Percentiles rank a stretch among this genome's conserved stretches.
These are phyloP conservation scores for Cataglyphis livida DNA, from an alignment of 2,888 invertebrate species.

Conservation along the genomic window DNA sequence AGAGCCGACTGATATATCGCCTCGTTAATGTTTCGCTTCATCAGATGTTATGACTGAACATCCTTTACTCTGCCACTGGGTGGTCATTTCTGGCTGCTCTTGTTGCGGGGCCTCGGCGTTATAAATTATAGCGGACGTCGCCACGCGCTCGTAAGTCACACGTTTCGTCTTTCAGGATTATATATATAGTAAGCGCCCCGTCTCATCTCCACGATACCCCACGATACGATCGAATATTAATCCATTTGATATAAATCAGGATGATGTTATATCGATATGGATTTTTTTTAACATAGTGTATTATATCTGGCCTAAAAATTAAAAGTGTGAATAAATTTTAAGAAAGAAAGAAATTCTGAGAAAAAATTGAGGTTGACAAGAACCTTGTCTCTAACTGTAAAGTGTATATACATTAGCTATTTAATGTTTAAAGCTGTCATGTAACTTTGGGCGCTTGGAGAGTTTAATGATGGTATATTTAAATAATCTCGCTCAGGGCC, in stretches of 20 bases:
- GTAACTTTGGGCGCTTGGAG: neutral
- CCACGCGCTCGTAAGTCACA: conserved; percentile 65
- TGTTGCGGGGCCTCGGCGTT: conserved; percentile 80
- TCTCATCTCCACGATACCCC: conserved; percentile 28
- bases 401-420: neutral
- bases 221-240: conserved; percentile 59
- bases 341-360: neutral
- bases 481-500: conserved; percentile 29
- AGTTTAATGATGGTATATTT: conserved; percentile 32
- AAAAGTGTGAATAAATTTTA: neutral
- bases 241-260: conserved; percentile 40
- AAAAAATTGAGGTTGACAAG: neutral
- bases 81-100: conserved; percentile 83
- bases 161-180: conserved; percentile 67
- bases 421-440: conserved; percentile 18
- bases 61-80: conserved; percentile 83
- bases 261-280: conserved; percentile 55
- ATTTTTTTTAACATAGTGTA: conserved; percentile 18
- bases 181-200: conserved; percentile 43
- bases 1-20: conserved; percentile 81
- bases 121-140: conserved; percentile 77
- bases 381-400: neutral
- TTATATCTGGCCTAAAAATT: neutral
- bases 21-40: conserved; percentile 84
- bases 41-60: conserved; percentile 84